Conservation (phyloP, 2,113 vertebrate species). For the Podilymbus podiceps region DNA sequence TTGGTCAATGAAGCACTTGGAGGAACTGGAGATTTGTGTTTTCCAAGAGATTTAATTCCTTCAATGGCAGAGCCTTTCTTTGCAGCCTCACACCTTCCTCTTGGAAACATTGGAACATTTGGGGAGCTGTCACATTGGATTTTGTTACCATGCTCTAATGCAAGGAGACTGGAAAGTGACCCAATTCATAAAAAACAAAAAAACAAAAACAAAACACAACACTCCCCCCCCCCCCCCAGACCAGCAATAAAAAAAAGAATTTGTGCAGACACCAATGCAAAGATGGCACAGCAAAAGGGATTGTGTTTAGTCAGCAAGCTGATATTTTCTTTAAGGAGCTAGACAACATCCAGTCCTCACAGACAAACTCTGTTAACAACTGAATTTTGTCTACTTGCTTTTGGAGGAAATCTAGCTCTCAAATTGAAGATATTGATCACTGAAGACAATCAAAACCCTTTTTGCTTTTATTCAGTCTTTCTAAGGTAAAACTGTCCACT, state of each 20-base stretch:
- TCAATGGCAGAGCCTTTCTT: not conserved
- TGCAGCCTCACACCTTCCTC: not conserved
- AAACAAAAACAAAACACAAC: no score
- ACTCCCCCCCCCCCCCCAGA: no score
- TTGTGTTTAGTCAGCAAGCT: not conserved
- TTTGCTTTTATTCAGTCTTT: not conserved
- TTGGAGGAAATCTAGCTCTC: not conserved
- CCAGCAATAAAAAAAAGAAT: not conserved
- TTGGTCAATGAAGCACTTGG: not conserved
- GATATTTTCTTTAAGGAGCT: not conserved
- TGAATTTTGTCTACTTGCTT: not conserved
- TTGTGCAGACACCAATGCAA: not conserved
- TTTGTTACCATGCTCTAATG: not conserved
- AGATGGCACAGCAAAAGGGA: not conserved
- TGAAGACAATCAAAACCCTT: not conserved
- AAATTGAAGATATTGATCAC: not conserved
- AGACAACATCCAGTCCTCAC: not conserved
- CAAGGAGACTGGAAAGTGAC: not conserved
- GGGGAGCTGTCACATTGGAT: constrained; percentile 10
- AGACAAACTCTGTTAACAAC: not conserved
- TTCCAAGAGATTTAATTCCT: constrained; percentile 15
- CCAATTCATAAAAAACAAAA: not conserved
- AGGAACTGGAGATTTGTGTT: not conserved
- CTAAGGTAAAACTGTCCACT: not conserved
- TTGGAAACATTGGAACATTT: not conserved